phyloP scores from a whole-genome alignment of 2,888 invertebrate species.

The Clusia tigrina region DNA sequence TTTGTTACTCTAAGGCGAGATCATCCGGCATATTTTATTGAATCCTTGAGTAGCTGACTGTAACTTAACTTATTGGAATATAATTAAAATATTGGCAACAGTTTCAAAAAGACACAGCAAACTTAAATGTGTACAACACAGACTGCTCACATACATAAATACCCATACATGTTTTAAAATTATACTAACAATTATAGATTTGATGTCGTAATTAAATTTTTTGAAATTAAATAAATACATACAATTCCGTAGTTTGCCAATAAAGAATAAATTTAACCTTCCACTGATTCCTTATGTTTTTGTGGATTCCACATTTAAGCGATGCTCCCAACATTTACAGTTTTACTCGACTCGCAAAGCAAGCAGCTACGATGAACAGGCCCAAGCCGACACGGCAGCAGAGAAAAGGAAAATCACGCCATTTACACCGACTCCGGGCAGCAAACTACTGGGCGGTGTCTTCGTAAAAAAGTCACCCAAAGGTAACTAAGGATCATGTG shows the following conservation, averaged over 20 bases:
- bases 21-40: too few species aligned
- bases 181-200: too few species aligned
- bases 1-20: too few species aligned
- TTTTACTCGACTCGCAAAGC: conserved; percentile 46
- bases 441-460: conserved; percentile 60
- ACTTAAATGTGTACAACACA: too few species aligned
- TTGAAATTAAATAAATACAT: background rate
- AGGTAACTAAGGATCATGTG: too few species aligned
- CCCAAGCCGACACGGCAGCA: conserved; percentile 29
- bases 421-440: conserved; percentile 54
- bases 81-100: background rate
- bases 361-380: conserved; percentile 29
- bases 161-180: too few species aligned
- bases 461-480: conserved; percentile 57
- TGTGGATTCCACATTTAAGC: too few species aligned
- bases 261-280: background rate
- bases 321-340: too few species aligned
- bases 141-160: too few species aligned
- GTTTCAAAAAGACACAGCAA: too few species aligned
- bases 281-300: conserved; percentile 4
- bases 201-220: too few species aligned
- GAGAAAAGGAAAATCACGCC: conserved; percentile 50
- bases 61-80: background rate
- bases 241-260: background rate
- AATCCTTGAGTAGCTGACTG: too few species aligned